Conservation (phyloP, 53 echinoderm and acorn worm genomes). For the Actinopyga echinites region DNA sequence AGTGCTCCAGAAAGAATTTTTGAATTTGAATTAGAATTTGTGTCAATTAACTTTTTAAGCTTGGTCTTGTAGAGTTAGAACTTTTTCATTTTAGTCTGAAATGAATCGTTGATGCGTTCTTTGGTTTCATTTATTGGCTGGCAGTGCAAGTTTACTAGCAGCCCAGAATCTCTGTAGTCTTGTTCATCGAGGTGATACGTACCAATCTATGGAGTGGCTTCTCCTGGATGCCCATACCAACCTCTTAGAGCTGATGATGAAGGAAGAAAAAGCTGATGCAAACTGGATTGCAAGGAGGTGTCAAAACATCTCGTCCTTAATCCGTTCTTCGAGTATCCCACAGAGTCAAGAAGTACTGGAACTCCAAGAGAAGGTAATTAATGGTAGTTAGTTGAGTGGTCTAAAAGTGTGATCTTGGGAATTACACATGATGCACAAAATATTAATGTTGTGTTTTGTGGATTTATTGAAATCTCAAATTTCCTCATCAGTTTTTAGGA, state of each 20-base stretch:
- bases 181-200: conserved; percentile 81
- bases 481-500: too few relatives aligned
- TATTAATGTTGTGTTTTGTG: too few relatives aligned
- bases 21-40: too few relatives aligned
- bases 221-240: conserved; percentile 81
- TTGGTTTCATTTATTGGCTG: background rate
- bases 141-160: conserved; percentile 72
- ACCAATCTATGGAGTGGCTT: conserved; percentile 91
- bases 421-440: background rate
- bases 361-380: conserved; percentile 77
- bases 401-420: background rate
- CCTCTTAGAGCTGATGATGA: conserved; percentile 78
- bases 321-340: conserved; percentile 75
- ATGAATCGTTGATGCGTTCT: too few relatives aligned
- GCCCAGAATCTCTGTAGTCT: conserved; percentile 78
- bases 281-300: conserved; percentile 85
- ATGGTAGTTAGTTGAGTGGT: background rate
- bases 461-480: too few relatives aligned
- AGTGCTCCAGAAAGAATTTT: too few relatives aligned
- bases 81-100: too few relatives aligned
- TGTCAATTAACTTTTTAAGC: too few relatives aligned
- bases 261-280: conserved; percentile 59
- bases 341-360: conserved; percentile 72
- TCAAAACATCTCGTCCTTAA: conserved; percentile 73
- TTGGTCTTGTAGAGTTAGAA: too few relatives aligned